phyloP scores from a whole-genome alignment of 2,797 vertebrate species.

The Labeo calbasu region DNA sequence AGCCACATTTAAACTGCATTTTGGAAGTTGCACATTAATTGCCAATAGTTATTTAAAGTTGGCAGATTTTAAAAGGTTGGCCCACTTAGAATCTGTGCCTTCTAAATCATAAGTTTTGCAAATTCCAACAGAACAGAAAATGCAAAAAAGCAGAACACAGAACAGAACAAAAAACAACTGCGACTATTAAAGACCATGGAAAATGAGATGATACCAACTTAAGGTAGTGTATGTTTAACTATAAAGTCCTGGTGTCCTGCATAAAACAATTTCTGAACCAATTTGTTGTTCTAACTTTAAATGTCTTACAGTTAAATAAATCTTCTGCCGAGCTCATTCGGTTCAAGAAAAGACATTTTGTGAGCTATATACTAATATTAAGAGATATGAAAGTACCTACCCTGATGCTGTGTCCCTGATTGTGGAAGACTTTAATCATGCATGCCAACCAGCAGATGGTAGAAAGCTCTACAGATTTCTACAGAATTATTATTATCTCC shows the following conservation, averaged over 20 bases:
- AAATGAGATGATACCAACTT: too few species aligned
- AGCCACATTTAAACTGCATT: too few species aligned
- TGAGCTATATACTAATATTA: neutral
- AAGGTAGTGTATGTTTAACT: neutral
- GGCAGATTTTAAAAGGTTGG: neutral
- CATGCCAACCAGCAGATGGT: conserved; percentile 20
- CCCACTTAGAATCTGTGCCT: neutral
- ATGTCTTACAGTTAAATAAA: neutral
- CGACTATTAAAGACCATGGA: neutral
- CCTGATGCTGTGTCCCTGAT: conserved; percentile 24
- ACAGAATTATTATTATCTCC: conserved; percentile 14
- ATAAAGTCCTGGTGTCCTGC: neutral
- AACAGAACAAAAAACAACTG: neutral
- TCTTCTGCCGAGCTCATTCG: neutral
- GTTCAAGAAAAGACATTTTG: neutral
- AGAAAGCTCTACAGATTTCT: conserved; percentile 24
- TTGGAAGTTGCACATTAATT: neutral
- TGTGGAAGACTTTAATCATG: conserved; percentile 32
- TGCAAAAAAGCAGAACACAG: neutral
- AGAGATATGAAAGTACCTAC: neutral
- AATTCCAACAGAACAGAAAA: neutral
- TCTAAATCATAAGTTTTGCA: neutral
- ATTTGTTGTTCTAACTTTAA: neutral
- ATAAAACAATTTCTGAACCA: neutral
- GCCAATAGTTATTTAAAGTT: neutral